Percentiles rank a stretch among this genome's conserved stretches.
Evolutionary conservation across 2,113 vertebrate species (phyloP).

Genomic region (Suncus etruscus): DNA sequence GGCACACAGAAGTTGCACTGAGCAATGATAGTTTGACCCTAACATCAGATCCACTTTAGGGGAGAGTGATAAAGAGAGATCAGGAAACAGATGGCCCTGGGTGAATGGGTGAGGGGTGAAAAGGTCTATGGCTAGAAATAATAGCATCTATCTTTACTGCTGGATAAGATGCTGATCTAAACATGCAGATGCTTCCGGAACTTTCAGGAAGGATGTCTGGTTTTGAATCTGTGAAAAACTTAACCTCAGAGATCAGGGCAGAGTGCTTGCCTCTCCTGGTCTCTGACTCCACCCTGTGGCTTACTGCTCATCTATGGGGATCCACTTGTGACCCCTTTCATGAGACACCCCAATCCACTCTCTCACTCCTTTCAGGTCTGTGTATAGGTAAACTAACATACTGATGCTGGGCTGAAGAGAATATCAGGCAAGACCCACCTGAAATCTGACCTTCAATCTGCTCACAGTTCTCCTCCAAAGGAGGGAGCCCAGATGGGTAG

Average conservation of each 20-base stretch:
- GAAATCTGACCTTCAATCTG: not conserved
- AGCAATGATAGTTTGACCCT: not conserved
- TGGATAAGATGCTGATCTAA: constrained; percentile 49
- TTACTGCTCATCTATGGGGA: not conserved
- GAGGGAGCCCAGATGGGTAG: constrained; percentile 13
- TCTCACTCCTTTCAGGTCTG: not conserved
- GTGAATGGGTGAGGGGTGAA: not conserved
- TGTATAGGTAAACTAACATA: not conserved
- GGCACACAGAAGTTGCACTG: not conserved
- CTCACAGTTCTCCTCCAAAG: not conserved
- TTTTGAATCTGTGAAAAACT: constrained; percentile 40
- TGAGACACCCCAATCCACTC: not conserved
- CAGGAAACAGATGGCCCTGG: constrained; percentile 50
- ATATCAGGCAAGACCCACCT: not conserved
- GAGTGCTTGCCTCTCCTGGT: not conserved
- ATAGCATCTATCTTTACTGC: constrained; percentile 25
- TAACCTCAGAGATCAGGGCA: not conserved
- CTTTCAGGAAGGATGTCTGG: constrained; percentile 50
- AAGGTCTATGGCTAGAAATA: constrained; percentile 35
- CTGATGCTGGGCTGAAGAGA: not conserved
- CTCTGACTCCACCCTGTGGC: not conserved
- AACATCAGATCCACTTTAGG: not conserved
- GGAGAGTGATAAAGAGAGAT: not conserved
- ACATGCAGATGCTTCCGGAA: constrained; percentile 48
- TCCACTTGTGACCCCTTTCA: not conserved